Evolutionary conservation across 2,888 invertebrate species (phyloP), one percentile per base, ranked within the genome.

Genomic region (Trachelus troglodyta): DNA sequence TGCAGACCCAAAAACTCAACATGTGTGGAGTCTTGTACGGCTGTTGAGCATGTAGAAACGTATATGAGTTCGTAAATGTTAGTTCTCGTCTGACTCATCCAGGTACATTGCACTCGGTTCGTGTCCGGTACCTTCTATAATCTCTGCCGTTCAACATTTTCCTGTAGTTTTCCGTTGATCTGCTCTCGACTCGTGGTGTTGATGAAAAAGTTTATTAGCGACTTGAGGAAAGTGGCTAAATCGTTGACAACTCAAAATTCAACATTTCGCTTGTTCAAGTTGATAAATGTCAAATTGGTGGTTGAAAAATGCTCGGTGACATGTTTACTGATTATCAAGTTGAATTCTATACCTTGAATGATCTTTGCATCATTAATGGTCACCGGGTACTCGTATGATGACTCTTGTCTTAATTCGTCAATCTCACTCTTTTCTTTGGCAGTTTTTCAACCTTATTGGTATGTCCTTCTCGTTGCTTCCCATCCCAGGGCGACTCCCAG

Each of bases 21-120:
- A 6, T 23, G 40, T 23, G 23, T 23, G 40, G 15, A 40, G 15
- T 40, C 40, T 15, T 15, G 4, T 40, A 40, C 40, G 15, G 40
- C 40, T 23, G 23, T 74, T 11, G 35, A 33, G 15, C 35, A 74
- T 34, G 34, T 34, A 11, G n/a, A 34, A 34, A 74, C 74, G 12
- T 35, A 80, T 79, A 80, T 73, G 81, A 80, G 82, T 76, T 77
- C 75, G 75, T 80, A 81, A 83, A 80, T 77, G 77, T 79, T 84
- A 84, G 85, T 86, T 83, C 83, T 9, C 83, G 83, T 85, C 84
- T 88, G 87, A 87, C 87, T 88, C 88, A 88, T 87, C 84, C 88
- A 88, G 87, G 89, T 89, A 88, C 89, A 84, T 89, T 89, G 89
- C 89, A 89, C 89, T 85, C 88, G 83, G 83, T 84, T 84, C 86